These are phyloP conservation scores for Punctoribates punctum DNA, from an alignment of 2,888 invertebrate genomes.

Conservation along the genomic window DNA sequence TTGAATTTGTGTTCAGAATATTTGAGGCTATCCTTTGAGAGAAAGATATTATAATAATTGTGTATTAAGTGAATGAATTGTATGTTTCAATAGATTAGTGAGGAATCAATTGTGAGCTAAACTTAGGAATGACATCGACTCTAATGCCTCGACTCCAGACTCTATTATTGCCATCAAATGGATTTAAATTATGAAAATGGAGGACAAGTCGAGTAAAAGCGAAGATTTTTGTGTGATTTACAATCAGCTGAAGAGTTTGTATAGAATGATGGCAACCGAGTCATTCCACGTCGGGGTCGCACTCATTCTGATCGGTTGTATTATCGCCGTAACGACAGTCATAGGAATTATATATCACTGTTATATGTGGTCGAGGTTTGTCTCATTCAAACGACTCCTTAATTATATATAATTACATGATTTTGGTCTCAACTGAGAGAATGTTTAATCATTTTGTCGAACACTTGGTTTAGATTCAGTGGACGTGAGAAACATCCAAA, in stretches of 20 bases:
- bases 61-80: too few relatives aligned
- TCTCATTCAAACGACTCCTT: background rate
- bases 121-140: background rate
- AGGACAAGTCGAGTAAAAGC: background rate
- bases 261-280: constrained; percentile 5
- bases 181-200: constrained; percentile 2
- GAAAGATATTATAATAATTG: too few relatives aligned
- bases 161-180: background rate
- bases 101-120: background rate
- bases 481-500: background rate
- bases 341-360: constrained; percentile 89
- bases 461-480: background rate
- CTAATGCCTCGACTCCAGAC: background rate
- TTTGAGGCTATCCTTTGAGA: too few relatives aligned
- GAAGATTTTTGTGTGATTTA: constrained; percentile 5
- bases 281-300: constrained; percentile 55
- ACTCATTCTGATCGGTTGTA: constrained; percentile 77
- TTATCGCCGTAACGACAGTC: constrained; percentile 80
- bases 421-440: too few relatives aligned
- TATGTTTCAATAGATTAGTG: too few relatives aligned
- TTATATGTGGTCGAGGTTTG: constrained; percentile 85
- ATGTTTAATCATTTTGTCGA: background rate
- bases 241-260: constrained; percentile 9
- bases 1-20: too few relatives aligned
- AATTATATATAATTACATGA: background rate